These are phyloP conservation scores for Eupithecia vulgata DNA, from an alignment of 2,888 invertebrate species.

Conservation along the genomic window DNA sequence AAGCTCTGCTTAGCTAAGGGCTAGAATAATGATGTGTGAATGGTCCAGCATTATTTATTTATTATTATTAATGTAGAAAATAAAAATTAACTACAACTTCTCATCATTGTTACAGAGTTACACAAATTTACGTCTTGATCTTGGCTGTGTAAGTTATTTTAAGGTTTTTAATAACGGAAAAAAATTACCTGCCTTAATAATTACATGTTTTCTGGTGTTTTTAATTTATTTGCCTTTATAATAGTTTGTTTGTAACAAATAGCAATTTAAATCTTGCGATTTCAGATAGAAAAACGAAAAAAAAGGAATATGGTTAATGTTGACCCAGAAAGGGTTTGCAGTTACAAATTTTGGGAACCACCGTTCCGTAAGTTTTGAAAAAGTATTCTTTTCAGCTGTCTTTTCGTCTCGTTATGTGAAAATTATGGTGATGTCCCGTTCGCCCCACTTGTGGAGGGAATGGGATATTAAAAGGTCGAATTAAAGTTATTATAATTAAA, in stretches of 20 bases:
- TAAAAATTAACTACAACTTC: not conserved
- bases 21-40: no score
- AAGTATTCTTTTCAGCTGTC: not conserved
- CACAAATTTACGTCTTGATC: not conserved
- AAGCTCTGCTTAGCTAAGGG: no score
- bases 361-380: slow-evolving; percentile 4
- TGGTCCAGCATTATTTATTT: no score
- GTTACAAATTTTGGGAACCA: slow-evolving; percentile 9
- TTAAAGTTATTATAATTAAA: no score
- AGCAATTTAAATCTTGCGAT: not conserved
- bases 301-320: not conserved
- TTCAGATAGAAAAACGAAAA: slow-evolving; percentile 3
- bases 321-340: not conserved
- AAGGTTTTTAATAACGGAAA: not conserved
- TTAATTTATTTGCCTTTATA: no score
- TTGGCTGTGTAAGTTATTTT: not conserved
- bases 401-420: no score
- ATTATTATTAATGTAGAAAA: not conserved
- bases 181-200: not conserved
- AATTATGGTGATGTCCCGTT: no score
- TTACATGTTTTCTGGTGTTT: not conserved
- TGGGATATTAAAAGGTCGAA: no score
- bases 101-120: not conserved
- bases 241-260: not conserved
- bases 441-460: no score